These are phyloP conservation scores for Petrocephalus zakoni DNA, from an alignment of 2,113 vertebrate species.

Conservation along the genomic window DNA sequence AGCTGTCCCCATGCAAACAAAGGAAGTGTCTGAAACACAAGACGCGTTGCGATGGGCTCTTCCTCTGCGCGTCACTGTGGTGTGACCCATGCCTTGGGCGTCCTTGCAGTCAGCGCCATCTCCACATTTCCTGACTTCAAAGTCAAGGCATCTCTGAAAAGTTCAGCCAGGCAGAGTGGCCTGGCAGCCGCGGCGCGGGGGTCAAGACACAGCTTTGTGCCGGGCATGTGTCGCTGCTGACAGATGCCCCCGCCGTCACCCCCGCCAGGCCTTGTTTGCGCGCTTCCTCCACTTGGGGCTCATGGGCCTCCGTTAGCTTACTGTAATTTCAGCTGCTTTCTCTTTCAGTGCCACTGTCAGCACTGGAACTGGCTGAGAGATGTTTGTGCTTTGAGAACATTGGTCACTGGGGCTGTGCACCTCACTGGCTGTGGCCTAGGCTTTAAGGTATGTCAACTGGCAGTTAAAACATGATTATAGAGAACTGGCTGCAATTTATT, in stretches of 20 bases:
- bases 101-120: not conserved
- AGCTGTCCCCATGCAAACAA: not conserved
- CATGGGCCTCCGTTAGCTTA: not conserved
- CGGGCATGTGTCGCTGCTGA: not conserved
- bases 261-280: not conserved
- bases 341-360: not conserved
- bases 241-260: not conserved
- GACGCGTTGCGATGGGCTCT: not conserved
- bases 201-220: not conserved
- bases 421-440: not conserved
- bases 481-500: not conserved
- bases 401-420: not conserved
- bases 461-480: not conserved
- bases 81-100: not conserved
- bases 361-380: not conserved
- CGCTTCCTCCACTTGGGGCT: not conserved
- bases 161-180: not conserved
- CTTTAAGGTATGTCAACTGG: not conserved
- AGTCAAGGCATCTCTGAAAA: not conserved
- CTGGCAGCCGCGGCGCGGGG: not conserved
- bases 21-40: not conserved
- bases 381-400: not conserved
- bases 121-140: not conserved
- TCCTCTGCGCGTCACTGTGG: not conserved
- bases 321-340: not conserved